Evolutionary conservation across 2,797 vertebrate species (phyloP), one percentile per base, ranked within the genome.

Genomic region (Eulemur rubriventer): DNA sequence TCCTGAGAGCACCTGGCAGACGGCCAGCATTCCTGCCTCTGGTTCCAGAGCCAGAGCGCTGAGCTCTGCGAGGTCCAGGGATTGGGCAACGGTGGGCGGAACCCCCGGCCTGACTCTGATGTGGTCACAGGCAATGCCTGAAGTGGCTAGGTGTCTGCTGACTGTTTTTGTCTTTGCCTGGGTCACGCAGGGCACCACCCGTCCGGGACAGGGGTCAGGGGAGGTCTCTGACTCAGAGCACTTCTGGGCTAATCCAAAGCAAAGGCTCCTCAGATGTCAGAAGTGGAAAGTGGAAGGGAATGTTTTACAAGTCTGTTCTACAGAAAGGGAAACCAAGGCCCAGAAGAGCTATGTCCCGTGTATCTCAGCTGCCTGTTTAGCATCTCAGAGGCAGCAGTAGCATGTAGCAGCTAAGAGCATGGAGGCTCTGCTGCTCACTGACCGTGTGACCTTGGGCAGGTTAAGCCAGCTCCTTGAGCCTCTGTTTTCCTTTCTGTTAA

Each of bases 261-360:
- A 50, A 43, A 94, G 86, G 46, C 46, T 90, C 43, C 55, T 70
- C 7, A 7, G 38, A 35, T 69, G 46, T 38, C 72, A 35, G 57
- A 73, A 55, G 61, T 33, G 30, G 26, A 73, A 80, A 57, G 61
- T 8, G 30, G 26, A 72, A 80, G 46, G 55, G 38, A 38, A 7
- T 33, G 30, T 92, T 89, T 50, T 43, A 33, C 41, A 85, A 80
- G 50, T 43, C 10, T 0, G 4, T 63, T 78, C 35, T 73, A n/a
- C 14, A 79, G 84, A 75, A 75, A 52, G 85, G 69, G 33, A 91
- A 85, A 67, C 79, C 2, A 79, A 89, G 82, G 16, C 80, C 52
- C 13, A 11, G 28, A 38, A 57, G 76, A 88, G 81, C 70, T 50
- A 24, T 46, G 22, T 67, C 50, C 83, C 28, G 0, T 7, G 28